Percentiles rank a stretch among this genome's conserved stretches.
phyloP scores from a whole-genome alignment of 2,888 invertebrate species.

The Kuschelorhynchus macadamiae region DNA sequence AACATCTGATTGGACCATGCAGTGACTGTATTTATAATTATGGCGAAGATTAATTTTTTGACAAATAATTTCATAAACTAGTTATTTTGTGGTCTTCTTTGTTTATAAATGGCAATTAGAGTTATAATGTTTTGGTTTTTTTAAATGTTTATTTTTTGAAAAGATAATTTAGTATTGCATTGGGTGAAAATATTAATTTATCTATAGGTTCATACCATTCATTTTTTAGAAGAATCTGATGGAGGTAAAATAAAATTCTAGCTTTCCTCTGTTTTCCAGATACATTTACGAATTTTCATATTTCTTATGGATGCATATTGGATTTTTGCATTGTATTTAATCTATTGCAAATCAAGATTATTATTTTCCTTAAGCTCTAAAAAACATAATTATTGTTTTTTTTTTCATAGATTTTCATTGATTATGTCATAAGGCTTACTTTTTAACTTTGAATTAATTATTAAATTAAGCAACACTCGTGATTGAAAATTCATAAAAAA shows the following conservation, averaged over 20 bases:
- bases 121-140: too few species aligned
- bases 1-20: neutral
- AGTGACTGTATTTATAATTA: neutral
- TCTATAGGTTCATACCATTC: too few species aligned
- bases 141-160: too few species aligned
- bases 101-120: neutral
- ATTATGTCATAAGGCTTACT: too few species aligned
- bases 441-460: too few species aligned
- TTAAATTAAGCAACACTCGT: too few species aligned
- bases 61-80: neutral
- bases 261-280: neutral
- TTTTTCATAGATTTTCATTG: too few species aligned
- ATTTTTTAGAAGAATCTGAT: too few species aligned
- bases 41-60: slow-evolving; percentile 1
- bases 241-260: neutral
- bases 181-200: neutral
- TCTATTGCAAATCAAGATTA: too few species aligned
- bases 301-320: too few species aligned
- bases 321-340: too few species aligned
- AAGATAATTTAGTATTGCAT: neutral
- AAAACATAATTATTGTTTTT: neutral
- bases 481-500: too few species aligned
- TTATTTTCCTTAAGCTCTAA: neutral
- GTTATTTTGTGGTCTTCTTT: neutral
- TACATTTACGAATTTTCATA: neutral